Conservation (phyloP, 2,888 invertebrate species). For the Acronicta psi region DNA sequence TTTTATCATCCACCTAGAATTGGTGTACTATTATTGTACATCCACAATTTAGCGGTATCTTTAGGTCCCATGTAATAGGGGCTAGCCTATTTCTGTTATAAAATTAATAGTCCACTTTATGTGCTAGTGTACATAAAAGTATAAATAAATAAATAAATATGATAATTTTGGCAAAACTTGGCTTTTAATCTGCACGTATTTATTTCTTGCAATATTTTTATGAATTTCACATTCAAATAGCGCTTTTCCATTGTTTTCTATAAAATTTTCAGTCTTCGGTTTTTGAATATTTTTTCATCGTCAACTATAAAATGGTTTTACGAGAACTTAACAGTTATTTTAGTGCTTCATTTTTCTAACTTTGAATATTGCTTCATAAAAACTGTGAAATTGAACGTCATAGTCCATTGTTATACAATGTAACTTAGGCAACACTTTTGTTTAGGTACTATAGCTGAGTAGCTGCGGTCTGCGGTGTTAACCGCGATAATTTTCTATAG, state of each 20-base stretch:
- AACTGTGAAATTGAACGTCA: background rate
- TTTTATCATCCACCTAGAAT: too few relatives aligned
- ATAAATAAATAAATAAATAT: background rate
- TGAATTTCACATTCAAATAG: background rate
- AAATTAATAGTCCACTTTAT: too few relatives aligned
- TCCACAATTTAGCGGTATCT: too few relatives aligned
- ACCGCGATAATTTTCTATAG: too few relatives aligned
- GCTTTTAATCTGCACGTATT: background rate
- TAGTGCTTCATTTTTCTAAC: constrained; percentile 1
- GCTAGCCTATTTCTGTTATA: too few relatives aligned
- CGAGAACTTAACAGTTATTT: constrained; percentile 5
- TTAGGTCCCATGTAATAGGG: too few relatives aligned
- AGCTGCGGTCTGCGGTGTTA: too few relatives aligned
- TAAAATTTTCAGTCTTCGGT: background rate
- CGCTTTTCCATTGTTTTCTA: background rate
- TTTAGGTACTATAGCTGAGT: too few relatives aligned
- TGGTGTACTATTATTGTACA: too few relatives aligned
- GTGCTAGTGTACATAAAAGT: too few relatives aligned
- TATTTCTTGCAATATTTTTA: constrained; percentile 8
- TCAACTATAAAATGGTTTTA: constrained; percentile 12
- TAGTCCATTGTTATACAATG: background rate
- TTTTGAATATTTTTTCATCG: constrained; percentile 17
- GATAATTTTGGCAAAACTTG: background rate
- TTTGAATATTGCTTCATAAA: background rate
- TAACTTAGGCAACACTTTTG: background rate